Evolutionary conservation across 1,140 invertebrate genomes (phyloP).

Genomic region (Chelonus insularis): DNA sequence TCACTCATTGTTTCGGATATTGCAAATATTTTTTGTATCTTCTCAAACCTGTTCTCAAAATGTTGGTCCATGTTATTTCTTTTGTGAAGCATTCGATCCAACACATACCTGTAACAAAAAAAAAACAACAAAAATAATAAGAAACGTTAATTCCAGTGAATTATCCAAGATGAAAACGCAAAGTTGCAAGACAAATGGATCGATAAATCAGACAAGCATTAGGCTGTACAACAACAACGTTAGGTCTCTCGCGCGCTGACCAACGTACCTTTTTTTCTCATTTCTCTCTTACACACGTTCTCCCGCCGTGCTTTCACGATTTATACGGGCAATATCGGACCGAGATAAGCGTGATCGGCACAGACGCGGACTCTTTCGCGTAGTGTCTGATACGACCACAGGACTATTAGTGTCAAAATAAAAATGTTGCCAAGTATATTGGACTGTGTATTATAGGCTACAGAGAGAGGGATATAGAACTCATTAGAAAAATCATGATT

Average conservation of each 20-base stretch:
- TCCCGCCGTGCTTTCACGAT: constrained; percentile 43
- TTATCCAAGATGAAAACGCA: constrained; percentile 21
- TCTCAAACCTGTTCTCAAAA: constrained; percentile 34
- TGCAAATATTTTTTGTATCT: not conserved
- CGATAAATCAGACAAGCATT: constrained; percentile 54
- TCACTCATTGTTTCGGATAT: constrained; percentile 15
- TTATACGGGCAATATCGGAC: constrained; percentile 59
- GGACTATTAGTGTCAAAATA: constrained; percentile 62
- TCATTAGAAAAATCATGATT: constrained; percentile 36
- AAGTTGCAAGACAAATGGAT: constrained; percentile 31
- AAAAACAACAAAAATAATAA: too few species aligned
- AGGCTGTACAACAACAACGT: constrained; percentile 31
- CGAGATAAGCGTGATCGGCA: constrained; percentile 58
- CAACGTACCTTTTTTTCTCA: constrained; percentile 4
- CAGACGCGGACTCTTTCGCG: constrained; percentile 47
- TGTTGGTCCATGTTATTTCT: constrained; percentile 23
- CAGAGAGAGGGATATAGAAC: constrained; percentile 50
- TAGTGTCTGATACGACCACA: constrained; percentile 50
- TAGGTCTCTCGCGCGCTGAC: not conserved
- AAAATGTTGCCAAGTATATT: constrained; percentile 60
- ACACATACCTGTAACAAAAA: constrained; percentile 53
- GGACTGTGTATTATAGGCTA: constrained; percentile 26
- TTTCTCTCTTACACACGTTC: constrained; percentile 10
- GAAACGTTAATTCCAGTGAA: constrained; percentile 23
- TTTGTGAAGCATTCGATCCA: constrained; percentile 37